Evolutionary conservation across 2,113 vertebrate genomes (phyloP), one percentile per base, ranked within the genome.

Genomic region (Clarias macrocephalus): DNA sequence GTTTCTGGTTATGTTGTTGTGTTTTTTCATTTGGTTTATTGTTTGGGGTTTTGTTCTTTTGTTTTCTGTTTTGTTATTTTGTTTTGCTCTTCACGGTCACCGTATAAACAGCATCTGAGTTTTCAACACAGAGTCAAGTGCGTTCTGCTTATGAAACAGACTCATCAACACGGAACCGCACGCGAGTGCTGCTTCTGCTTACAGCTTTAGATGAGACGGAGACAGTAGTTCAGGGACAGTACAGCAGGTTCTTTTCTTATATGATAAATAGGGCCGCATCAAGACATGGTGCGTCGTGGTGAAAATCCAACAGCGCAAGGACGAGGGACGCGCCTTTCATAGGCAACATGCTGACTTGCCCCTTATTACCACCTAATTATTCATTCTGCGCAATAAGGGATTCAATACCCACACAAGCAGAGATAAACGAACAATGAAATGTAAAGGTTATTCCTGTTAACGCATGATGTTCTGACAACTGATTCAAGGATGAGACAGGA

Each of bases 361-460:
- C 79, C 57, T 25, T 81, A 81, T 81, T 62, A 81, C 1, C 79
- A 42, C 79, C 25, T 81, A 57, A 62, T 62, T 81, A 81, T 81
- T 81, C 79, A 62, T 81, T 81, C 79, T 42, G 18, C 21, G 10
- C 57, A 60, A 62, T 33, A 0, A 81, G 79, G 79, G 79, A 81
- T 81, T 25, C 16, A 21, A 81, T 81, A 60, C 79, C 57, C 30
- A 42, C 30, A 42, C 79, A 6, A 81, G 79, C 30, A 62, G 30
- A 62, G 57, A 81, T 62, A 62, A 62, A 62, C 37, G 30, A 81
- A 37, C n/a, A 81, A 33, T 21, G 57, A 18, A 10, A 18, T 37
- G 60, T 6, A 62, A 60, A n/a, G 18, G 30, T 7, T 81, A 23
- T 81, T 62, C 23, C 13, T 15, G 30, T 62, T 62, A 42, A 80